Conservation (phyloP, 2,797 vertebrate species). For the Perdix hodgsoniae region DNA sequence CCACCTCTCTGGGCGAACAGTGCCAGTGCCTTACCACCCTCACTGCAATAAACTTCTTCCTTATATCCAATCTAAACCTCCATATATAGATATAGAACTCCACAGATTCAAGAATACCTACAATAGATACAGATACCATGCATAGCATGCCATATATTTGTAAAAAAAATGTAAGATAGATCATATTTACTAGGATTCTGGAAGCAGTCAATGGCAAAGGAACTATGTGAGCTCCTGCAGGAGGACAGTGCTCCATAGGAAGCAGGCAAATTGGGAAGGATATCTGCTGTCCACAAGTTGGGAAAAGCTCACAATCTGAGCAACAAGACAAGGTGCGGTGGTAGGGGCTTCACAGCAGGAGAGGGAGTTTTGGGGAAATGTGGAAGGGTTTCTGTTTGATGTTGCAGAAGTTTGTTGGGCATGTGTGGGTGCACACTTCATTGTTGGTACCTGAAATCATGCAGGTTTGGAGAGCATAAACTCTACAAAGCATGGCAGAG, state of each 20-base stretch:
- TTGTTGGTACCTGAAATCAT: accelerated
- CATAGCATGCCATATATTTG: neutral
- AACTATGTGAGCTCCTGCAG: neutral
- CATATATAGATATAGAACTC: neutral
- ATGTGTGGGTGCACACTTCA: accelerated
- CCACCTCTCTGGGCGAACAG: too few species aligned
- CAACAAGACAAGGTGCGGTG: accelerated
- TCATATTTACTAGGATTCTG: neutral
- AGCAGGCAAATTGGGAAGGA: neutral
- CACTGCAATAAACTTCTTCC: too few species aligned
- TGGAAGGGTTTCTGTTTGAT: accelerated
- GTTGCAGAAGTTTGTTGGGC: neutral
- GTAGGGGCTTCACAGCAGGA: neutral
- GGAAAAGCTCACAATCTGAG: neutral
- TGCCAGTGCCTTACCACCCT: too few species aligned
- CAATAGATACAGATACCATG: neutral
- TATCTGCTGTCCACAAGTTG: neutral
- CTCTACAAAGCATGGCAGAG: neutral
- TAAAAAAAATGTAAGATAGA: accelerated
- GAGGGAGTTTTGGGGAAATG: accelerated
- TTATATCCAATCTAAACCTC: neutral
- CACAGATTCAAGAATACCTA: neutral
- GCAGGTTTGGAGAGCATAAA: neutral
- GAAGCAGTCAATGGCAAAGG: neutral
- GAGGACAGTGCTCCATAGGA: neutral